Conservation (phyloP, 1,140 invertebrate species). For the Glossosoma conforme region DNA sequence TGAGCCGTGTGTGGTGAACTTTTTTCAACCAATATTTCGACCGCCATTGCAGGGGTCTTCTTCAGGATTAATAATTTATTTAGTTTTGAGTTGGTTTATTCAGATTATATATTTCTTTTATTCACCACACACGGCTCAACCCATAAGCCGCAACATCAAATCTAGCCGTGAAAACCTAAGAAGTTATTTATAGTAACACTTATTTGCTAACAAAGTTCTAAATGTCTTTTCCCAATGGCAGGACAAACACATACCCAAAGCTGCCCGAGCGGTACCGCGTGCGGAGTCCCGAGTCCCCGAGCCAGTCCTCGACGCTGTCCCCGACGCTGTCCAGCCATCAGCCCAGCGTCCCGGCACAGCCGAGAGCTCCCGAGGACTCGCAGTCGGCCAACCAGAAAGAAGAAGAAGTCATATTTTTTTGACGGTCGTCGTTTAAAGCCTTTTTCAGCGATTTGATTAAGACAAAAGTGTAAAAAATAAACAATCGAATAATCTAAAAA, state of each 20-base stretch:
- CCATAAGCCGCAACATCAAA: too few relatives aligned
- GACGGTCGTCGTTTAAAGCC: conserved; percentile 36
- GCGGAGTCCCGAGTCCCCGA: conserved; percentile 41
- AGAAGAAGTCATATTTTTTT: conserved; percentile 48
- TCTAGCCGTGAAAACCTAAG: too few relatives aligned
- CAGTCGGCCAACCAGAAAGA: conserved; percentile 31
- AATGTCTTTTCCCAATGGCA: conserved; percentile 19
- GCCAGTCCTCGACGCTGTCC: conserved; percentile 29
- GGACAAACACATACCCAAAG: conserved; percentile 59
- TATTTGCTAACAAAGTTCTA: too few relatives aligned
- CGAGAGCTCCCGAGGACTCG: conserved; percentile 10
- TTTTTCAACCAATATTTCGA: too few relatives aligned
- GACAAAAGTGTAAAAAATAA: conserved; percentile 22
- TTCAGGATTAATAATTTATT: too few relatives aligned
- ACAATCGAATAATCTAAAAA: too few relatives aligned
- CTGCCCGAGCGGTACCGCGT: conserved; percentile 58
- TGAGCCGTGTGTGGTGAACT: too few relatives aligned
- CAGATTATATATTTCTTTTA: too few relatives aligned
- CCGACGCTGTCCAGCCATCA: conserved; percentile 21
- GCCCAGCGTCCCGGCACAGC: neutral
- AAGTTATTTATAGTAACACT: too few relatives aligned
- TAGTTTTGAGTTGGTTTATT: too few relatives aligned
- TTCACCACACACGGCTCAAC: too few relatives aligned
- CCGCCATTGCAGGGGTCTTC: too few relatives aligned
- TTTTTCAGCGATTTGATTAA: conserved; percentile 30